These are phyloP conservation scores for Bradypus variegatus DNA, from an alignment of 2,797 vertebrate species.

Conservation along the genomic window DNA sequence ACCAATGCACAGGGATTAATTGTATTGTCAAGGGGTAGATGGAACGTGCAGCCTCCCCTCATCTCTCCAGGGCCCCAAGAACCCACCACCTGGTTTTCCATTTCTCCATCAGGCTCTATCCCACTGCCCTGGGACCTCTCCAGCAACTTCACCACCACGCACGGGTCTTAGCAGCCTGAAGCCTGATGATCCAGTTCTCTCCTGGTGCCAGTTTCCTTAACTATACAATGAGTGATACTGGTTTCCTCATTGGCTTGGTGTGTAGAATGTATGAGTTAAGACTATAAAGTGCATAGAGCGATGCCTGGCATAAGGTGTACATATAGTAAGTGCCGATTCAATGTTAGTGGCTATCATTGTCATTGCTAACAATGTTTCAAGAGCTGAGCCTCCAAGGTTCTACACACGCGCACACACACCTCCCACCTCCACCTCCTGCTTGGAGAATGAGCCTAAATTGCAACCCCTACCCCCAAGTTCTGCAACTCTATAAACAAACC, in stretches of 20 bases:
- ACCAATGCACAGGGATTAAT: not conserved
- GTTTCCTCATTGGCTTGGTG: rapidly evolving
- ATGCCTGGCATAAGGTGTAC: not conserved
- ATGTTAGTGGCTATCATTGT: not conserved
- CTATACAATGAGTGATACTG: not conserved
- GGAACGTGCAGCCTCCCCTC: not conserved
- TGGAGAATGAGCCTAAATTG: not conserved
- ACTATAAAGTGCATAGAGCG: rapidly evolving
- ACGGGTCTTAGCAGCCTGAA: not conserved
- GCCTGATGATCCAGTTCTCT: not conserved
- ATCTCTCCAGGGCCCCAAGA: not conserved
- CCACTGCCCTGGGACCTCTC: not conserved
- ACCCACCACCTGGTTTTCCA: not conserved
- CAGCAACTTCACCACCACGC: not conserved
- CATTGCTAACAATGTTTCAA: not conserved
- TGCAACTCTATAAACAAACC: not conserved
- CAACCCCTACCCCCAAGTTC: too few species aligned
- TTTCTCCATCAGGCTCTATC: not conserved
- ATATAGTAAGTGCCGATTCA: not conserved
- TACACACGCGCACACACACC: not conserved
- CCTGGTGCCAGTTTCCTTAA: not conserved
- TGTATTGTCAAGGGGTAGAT: not conserved
- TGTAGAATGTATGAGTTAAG: not conserved
- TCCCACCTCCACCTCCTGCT: not conserved
- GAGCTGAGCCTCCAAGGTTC: not conserved